Evolutionary conservation across 1,140 invertebrate species (phyloP).

Genomic region (Heliconius eleuchia): DNA sequence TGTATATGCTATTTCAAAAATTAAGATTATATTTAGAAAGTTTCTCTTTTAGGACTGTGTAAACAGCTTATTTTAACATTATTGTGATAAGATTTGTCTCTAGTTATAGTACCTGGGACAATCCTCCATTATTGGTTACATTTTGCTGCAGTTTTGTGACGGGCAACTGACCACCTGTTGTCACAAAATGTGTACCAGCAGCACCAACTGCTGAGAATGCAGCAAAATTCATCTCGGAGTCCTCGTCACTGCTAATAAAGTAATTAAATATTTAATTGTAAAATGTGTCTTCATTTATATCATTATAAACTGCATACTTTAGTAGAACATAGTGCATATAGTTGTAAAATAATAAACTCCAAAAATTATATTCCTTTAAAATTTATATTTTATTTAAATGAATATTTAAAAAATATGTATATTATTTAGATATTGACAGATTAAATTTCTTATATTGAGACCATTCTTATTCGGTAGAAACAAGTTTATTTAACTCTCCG

Average conservation of each 20-base stretch:
- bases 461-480: not conserved
- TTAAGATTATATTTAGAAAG: not conserved
- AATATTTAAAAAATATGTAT: not conserved
- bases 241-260: slow-evolving; percentile 60
- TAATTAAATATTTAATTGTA: not conserved
- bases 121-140: slow-evolving; percentile 64
- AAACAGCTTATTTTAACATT: too few relatives aligned
- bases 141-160: slow-evolving; percentile 71
- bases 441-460: not conserved
- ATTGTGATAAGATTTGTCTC: not conserved
- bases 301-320: too few relatives aligned
- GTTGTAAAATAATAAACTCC: not conserved
- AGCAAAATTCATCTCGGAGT: slow-evolving; percentile 74
- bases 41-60: too few relatives aligned
- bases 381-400: too few relatives aligned
- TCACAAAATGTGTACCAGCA: slow-evolving; percentile 68
- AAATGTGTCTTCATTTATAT: not conserved
- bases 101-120: slow-evolving; percentile 47
- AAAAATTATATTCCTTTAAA: not conserved
- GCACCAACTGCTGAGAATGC: slow-evolving; percentile 62
- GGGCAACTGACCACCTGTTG: slow-evolving; percentile 64
- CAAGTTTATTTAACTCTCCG: too few relatives aligned
- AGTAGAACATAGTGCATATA: too few relatives aligned
- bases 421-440: not conserved
- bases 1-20: too few relatives aligned